Evolutionary conservation across 1,140 invertebrate species (phyloP).

Genomic region (Bradynema listronoti): DNA sequence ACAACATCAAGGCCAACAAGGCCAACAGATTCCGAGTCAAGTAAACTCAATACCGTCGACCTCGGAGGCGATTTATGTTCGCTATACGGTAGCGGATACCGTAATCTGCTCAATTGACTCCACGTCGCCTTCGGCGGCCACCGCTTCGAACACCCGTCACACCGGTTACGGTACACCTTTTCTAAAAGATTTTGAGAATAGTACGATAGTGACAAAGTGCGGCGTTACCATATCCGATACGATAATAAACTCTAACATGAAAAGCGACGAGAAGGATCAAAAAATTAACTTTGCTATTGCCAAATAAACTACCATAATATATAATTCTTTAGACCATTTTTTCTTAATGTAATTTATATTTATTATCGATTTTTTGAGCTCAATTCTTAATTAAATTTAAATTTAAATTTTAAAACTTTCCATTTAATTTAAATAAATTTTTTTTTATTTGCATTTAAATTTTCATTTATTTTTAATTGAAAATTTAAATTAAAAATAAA

Average conservation of each 20-base stretch:
- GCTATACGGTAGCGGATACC: no score
- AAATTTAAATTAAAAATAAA: background rate
- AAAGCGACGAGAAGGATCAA: background rate
- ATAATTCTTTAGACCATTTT: background rate
- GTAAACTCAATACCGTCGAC: no score
- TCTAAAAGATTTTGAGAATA: background rate
- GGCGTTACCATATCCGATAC: background rate
- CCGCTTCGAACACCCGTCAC: no score
- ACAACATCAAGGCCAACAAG: no score
- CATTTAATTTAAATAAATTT: background rate
- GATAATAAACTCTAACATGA: no score
- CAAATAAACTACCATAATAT: background rate
- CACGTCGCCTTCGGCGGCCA: no score
- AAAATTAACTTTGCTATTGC: background rate
- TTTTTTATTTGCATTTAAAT: background rate
- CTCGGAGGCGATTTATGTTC: no score
- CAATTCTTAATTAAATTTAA: no score
- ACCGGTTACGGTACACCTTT: background rate
- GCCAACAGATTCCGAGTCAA: no score
- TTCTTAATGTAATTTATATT: background rate
- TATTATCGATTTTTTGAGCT: constrained; percentile 1
- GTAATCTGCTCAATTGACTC: no score
- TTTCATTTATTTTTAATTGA: background rate
- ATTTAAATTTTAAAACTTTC: no score
- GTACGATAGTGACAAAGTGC: background rate